Base-by-base conservation (phyloP, 2,888 invertebrate genomes). In the Strigamia crassipes region DNA sequence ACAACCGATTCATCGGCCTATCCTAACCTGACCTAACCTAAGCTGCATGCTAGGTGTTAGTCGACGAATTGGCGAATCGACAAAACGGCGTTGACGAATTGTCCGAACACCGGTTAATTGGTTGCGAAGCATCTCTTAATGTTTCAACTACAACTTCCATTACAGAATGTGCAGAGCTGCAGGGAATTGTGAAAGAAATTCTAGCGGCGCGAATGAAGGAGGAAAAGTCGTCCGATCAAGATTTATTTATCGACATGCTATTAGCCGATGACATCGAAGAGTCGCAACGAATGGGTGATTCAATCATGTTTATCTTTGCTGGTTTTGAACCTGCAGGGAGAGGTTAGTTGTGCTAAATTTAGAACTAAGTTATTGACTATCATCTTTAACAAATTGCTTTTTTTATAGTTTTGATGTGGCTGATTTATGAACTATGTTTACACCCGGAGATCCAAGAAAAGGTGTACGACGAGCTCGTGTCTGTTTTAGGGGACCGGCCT, bases 391-490 rank as follows among this genome's bases (percentile, higher is more conserved):
- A 42, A 61, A n/a, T n/a, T n/a, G 8, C 21, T 66, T 66, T 27
- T 27, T 56, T 61, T n/a, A 18, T 21, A 88, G 88, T 86, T 81
- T 27, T 79, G 21, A 79, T n/a, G 21, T 46, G 46, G 41, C n/a
- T 79, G 12, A 41, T 79, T 15, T 79, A 79, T 42, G 23, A 46
- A 41, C 18, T 79, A 9, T 8, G n/a, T 10, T 13, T 46, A 18
- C 10, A 41, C 21, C 42, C 41, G 0, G 38, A 41, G 4, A 41
- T 46, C 6, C 79, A 79, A 42, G 79, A 79, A 27, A 79, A 41
- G 21, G 1, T 79, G 10, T 18, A 41, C 46, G 9, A 79, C 3
- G 79, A 79, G 18, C 9, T 79, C 1, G 21, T 42, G 1, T 15
- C 46, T 9, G 27, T 21, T 15, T 79, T 79, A 23, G 79, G 42